Evolutionary conservation across 2,888 invertebrate species (phyloP).

Genomic region (Catocala fraxini): DNA sequence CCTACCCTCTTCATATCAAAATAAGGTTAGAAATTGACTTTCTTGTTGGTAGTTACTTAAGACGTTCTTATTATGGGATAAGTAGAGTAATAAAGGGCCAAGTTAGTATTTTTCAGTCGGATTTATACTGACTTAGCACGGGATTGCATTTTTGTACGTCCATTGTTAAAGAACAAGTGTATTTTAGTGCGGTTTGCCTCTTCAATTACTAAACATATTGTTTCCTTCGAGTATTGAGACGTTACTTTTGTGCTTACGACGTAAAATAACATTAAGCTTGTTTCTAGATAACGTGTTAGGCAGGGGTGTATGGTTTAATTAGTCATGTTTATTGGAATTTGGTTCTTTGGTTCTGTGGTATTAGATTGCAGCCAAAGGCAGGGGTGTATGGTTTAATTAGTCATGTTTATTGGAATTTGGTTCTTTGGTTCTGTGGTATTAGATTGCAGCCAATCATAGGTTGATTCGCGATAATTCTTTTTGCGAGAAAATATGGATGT

Average conservation of each 20-base stretch:
- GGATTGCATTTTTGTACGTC: slow-evolving; percentile 72
- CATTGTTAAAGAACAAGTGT: slow-evolving; percentile 69
- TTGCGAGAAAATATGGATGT: no score
- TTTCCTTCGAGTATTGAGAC: slow-evolving; percentile 17
- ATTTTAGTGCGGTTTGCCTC: slow-evolving; percentile 58
- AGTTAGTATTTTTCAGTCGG: slow-evolving; percentile 76
- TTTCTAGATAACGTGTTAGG: no score
- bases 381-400: not conserved
- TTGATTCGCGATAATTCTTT: no score
- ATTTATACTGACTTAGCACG: slow-evolving; percentile 83
- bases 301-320: not conserved
- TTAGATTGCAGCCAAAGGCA: no score
- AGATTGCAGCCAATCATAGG: no score
- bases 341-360: no score
- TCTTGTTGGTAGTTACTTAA: slow-evolving; percentile 1
- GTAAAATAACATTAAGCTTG: not conserved
- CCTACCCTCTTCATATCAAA: not conserved
- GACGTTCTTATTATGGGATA: slow-evolving; percentile 21
- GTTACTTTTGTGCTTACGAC: slow-evolving; percentile 3
- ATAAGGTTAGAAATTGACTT: slow-evolving; percentile 15
- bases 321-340: not conserved
- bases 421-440: no score
- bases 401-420: not conserved
- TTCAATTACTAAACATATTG: slow-evolving; percentile 54
- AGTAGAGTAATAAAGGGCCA: slow-evolving; percentile 61